phyloP scores from a whole-genome alignment of 2,113 vertebrate species.

The Marmota monax region DNA sequence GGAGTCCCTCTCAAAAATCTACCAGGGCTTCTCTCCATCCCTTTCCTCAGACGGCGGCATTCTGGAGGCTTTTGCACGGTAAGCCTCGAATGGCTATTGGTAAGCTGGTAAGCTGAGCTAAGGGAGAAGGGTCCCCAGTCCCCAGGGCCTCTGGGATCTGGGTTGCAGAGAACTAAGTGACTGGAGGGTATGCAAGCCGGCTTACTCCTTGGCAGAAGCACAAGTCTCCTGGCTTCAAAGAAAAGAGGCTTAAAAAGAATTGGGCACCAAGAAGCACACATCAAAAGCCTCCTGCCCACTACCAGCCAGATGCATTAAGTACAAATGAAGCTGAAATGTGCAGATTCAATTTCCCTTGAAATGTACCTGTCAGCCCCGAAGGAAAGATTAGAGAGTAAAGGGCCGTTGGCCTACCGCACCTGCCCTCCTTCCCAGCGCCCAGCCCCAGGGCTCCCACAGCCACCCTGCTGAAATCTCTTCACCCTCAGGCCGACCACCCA shows the following conservation, averaged over 20 bases:
- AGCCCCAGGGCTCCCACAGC: background rate
- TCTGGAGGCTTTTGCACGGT: background rate
- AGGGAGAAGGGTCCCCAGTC: background rate
- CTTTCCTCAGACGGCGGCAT: background rate
- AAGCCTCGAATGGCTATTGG: background rate
- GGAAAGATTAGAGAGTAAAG: background rate
- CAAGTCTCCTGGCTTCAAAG: conserved; percentile 66
- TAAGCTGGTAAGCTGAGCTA: background rate
- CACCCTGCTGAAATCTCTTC: background rate
- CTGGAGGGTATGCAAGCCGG: background rate
- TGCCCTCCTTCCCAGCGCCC: background rate
- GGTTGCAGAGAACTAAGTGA: conserved; percentile 1
- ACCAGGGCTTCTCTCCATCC: background rate
- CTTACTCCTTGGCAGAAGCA: conserved; percentile 48
- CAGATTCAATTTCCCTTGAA: conserved; percentile 75
- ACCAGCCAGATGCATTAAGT: conserved; percentile 42
- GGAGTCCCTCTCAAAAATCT: background rate
- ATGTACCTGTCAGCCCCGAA: conserved; percentile 55
- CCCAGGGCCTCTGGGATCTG: background rate
- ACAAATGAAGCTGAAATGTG: conserved; percentile 71
- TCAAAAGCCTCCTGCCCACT: conserved; percentile 74
- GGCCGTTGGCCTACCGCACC: background rate
- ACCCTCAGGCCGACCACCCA: background rate
- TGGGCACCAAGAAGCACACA: conserved; percentile 56
- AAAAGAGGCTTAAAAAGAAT: conserved; percentile 65